These are phyloP conservation scores for Microplitis mediator DNA, from an alignment of 1,140 invertebrate genomes.

Conservation along the genomic window DNA sequence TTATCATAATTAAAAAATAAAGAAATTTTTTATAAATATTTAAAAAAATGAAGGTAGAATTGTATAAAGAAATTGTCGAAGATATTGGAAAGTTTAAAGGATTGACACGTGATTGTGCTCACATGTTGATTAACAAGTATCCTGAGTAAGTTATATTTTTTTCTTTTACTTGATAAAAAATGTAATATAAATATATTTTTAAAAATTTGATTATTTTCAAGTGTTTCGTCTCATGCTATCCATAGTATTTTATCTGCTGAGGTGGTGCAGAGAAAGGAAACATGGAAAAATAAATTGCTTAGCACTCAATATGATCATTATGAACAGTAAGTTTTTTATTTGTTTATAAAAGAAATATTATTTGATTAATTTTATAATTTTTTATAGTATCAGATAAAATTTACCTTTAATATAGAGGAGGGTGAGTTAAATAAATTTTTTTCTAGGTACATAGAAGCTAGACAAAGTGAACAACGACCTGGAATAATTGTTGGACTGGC, in stretches of 20 bases:
- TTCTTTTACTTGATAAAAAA: background rate
- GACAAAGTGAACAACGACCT: slow-evolving; percentile 47
- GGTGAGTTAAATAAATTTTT: slow-evolving; percentile 1
- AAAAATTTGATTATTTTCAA: background rate
- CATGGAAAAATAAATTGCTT: slow-evolving; percentile 2
- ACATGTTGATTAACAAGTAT: slow-evolving; percentile 51
- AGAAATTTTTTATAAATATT: too few species aligned
- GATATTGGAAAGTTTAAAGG: slow-evolving; percentile 45
- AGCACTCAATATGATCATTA: slow-evolving; percentile 5
- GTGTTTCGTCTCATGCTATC: background rate
- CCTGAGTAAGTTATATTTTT: slow-evolving; percentile 38
- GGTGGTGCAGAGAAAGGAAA: slow-evolving; percentile 7
- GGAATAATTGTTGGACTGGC: slow-evolving; percentile 68
- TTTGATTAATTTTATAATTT: background rate
- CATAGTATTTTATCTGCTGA: slow-evolving; percentile 26
- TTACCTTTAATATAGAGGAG: background rate
- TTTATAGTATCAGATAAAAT: background rate
- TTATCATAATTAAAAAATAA: too few species aligned
- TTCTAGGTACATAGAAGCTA: slow-evolving; percentile 42
- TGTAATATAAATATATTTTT: background rate
- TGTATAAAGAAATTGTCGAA: slow-evolving; percentile 43
- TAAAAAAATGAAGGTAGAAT: slow-evolving; percentile 36
- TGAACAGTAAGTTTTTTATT: background rate
- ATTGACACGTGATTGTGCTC: slow-evolving; percentile 52
- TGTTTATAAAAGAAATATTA: background rate